Percentiles rank a stretch among this genome's conserved stretches.
Conservation (phyloP, 1,140 invertebrate genomes). For the Ostrea edulis region DNA sequence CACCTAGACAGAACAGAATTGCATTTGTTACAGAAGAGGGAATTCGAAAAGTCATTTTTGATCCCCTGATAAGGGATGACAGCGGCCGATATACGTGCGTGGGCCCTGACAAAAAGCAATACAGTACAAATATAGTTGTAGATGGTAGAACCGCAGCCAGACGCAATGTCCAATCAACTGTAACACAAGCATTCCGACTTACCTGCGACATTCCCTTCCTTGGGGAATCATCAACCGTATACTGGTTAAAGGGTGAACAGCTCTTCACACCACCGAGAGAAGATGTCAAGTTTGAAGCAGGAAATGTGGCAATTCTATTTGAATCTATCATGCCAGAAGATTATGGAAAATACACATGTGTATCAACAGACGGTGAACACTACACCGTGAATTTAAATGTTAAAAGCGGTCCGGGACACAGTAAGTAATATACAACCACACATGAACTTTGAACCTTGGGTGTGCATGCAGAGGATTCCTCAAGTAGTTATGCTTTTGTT, state of each 20-base stretch:
- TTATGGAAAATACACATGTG: conserved; percentile 6
- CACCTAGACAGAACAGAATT: neutral
- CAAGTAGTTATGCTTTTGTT: no score
- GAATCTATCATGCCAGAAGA: conserved; percentile 13
- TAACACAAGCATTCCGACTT: neutral
- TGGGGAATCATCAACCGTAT: neutral
- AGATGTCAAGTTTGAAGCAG: neutral
- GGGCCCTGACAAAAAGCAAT: neutral
- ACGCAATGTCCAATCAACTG: neutral
- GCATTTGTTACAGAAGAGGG: neutral
- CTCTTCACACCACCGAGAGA: neutral
- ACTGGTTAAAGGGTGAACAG: neutral
- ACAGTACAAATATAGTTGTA: neutral
- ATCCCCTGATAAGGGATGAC: neutral
- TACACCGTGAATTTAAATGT: neutral
- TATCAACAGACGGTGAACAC: neutral
- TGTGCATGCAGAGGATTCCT: neutral
- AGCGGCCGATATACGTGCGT: neutral
- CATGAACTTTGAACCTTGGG: neutral
- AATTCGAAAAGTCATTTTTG: neutral
- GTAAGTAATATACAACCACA: neutral
- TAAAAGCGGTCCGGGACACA: neutral
- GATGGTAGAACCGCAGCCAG: neutral
- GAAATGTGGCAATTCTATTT: neutral
- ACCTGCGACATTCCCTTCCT: neutral